Evolutionary conservation across 2,113 vertebrate genomes (phyloP).

Genomic region (Phasianus colchicus): DNA sequence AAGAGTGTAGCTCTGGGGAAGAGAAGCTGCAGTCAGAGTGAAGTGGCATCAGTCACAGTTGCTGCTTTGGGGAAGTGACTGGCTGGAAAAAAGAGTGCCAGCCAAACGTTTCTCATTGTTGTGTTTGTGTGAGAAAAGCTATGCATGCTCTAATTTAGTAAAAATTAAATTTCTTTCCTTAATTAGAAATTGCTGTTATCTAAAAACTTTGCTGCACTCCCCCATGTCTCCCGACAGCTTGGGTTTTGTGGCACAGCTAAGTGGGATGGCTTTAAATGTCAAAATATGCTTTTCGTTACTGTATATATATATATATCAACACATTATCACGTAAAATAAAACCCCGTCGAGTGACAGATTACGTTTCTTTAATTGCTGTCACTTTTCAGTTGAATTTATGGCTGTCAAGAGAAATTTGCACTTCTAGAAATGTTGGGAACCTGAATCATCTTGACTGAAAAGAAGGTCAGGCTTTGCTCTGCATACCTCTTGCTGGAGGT

Average conservation of each 20-base stretch:
- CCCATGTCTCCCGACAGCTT: slow-evolving; percentile 52
- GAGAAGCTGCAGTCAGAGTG: neutral
- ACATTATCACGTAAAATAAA: slow-evolving; percentile 45
- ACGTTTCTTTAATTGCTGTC: slow-evolving; percentile 36
- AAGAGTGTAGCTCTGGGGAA: neutral
- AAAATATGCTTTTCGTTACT: slow-evolving; percentile 59
- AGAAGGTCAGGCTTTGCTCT: neutral
- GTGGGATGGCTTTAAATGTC: slow-evolving; percentile 55
- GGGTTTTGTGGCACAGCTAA: slow-evolving; percentile 28
- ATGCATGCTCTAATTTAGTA: neutral
- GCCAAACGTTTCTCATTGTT: slow-evolving; percentile 27
- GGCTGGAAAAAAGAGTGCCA: neutral
- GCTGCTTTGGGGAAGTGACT: neutral
- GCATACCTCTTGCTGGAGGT: neutral
- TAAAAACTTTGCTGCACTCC: slow-evolving; percentile 46
- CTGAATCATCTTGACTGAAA: neutral
- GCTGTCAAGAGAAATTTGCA: slow-evolving; percentile 26
- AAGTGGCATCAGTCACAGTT: neutral
- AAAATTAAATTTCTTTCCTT: slow-evolving; percentile 21
- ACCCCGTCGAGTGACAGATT: slow-evolving; percentile 15
- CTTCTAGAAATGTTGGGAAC: neutral
- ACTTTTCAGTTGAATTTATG: slow-evolving; percentile 21
- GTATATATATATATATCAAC: slow-evolving; percentile 11
- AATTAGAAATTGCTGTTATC: slow-evolving; percentile 56
- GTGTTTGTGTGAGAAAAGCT: slow-evolving; percentile 22